Evolutionary conservation across 2,797 vertebrate species (phyloP).

Genomic region (Myotis pilosus): DNA sequence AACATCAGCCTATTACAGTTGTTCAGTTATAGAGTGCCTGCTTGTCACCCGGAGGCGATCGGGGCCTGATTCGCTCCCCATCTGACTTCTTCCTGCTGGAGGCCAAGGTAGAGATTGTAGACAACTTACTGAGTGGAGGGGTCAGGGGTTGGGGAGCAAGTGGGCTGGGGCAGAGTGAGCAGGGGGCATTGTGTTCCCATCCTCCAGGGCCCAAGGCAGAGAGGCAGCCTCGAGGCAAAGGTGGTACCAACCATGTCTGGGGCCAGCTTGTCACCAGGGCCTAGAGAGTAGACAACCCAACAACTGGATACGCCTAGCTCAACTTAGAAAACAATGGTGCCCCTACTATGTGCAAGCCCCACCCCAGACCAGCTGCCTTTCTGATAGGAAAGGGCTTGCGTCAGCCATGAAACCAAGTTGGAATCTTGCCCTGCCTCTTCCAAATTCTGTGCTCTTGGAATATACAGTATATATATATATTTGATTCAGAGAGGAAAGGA

Average conservation of each 20-base stretch:
- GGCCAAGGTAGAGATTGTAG: neutral
- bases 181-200: neutral
- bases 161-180: neutral
- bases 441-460: neutral
- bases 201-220: neutral
- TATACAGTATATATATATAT: no score
- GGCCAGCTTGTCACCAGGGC: neutral
- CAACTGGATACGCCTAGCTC: neutral
- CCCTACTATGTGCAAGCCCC: rapidly evolving
- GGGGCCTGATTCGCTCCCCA: neutral
- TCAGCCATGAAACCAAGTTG: neutral
- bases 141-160: neutral
- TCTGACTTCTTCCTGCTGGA: neutral
- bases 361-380: neutral
- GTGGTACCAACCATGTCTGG: rapidly evolving
- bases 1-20: slow-evolving; percentile 63
- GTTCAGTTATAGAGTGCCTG: neutral
- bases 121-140: neutral
- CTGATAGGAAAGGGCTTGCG: neutral
- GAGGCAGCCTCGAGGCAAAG: neutral
- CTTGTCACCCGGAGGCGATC: slow-evolving; percentile 31
- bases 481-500: no score
- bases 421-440: no score
- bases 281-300: rapidly evolving
- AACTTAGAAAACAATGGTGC: neutral